These are phyloP conservation scores for Agrochola macilenta DNA, from an alignment of 2,888 invertebrate genomes.

Conservation along the genomic window DNA sequence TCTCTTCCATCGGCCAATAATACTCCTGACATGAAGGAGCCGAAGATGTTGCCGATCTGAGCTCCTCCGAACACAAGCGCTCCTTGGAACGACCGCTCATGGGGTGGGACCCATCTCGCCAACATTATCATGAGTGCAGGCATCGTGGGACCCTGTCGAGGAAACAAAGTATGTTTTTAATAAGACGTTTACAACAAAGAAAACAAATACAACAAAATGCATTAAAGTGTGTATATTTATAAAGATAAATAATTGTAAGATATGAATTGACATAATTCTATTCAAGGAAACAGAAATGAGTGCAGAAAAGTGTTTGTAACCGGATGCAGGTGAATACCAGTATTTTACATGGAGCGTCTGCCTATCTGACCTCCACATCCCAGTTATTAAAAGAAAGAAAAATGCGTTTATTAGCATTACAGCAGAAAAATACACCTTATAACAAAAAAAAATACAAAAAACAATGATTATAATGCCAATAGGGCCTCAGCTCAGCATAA, in stretches of 20 bases:
- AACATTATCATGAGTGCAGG: conserved; percentile 92
- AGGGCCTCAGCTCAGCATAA: too few relatives aligned
- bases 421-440: too few relatives aligned
- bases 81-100: conserved; percentile 90
- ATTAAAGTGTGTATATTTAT: not conserved
- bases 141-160: conserved; percentile 93
- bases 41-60: conserved; percentile 90
- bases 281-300: not conserved
- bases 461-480: too few relatives aligned
- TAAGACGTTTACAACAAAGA: not conserved
- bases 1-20: conserved; percentile 86
- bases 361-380: too few relatives aligned
- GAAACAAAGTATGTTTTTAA: not conserved
- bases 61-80: conserved; percentile 91
- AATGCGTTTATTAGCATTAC: too few relatives aligned
- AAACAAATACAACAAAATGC: not conserved
- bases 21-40: conserved; percentile 89
- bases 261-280: not conserved
- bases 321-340: too few relatives aligned
- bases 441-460: too few relatives aligned
- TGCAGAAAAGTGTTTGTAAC: not conserved
- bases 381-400: too few relatives aligned
- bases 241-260: too few relatives aligned
- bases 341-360: too few relatives aligned
- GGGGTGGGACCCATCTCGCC: conserved; percentile 91